Percentiles rank a stretch among this genome's conserved stretches.
phyloP scores from a whole-genome alignment of 2,797 vertebrate genomes.

The Tinamus major region DNA sequence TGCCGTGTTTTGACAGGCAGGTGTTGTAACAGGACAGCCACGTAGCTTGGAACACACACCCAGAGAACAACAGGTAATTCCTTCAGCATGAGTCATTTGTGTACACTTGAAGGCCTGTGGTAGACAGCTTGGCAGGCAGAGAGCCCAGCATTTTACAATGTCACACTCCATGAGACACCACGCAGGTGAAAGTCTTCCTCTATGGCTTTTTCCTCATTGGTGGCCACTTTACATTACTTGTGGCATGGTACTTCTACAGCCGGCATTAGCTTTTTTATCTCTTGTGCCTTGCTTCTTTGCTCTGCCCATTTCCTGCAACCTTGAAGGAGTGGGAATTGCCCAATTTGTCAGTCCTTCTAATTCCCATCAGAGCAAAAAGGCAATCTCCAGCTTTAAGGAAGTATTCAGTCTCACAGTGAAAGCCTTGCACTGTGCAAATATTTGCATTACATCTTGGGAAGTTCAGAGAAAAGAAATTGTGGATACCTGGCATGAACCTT shows the following conservation, averaged over 20 bases:
- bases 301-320: background rate
- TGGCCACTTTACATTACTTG: background rate
- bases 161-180: background rate
- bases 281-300: fast-evolving
- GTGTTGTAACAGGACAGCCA: constrained; percentile 50
- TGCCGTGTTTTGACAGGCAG: constrained; percentile 63
- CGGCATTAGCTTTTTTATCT: fast-evolving
- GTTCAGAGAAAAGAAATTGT: background rate
- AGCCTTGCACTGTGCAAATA: constrained; percentile 39
- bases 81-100: constrained; percentile 51
- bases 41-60: constrained; percentile 3
- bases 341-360: background rate
- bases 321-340: background rate
- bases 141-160: background rate
- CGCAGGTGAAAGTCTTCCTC: background rate
- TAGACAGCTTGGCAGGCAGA: background rate
- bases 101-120: constrained; percentile 21
- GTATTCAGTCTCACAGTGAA: constrained; percentile 4
- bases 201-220: background rate
- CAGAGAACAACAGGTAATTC: constrained; percentile 62
- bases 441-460: constrained; percentile 49
- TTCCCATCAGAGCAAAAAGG: background rate
- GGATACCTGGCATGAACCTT: background rate
- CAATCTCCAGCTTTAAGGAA: constrained; percentile 30
- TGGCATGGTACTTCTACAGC: background rate